A percentile compares a stretch with the other conserved stretches of the same genome.
Evolutionary conservation across 1,140 invertebrate genomes (phyloP).

Genomic region (Zaprionus africanus): DNA sequence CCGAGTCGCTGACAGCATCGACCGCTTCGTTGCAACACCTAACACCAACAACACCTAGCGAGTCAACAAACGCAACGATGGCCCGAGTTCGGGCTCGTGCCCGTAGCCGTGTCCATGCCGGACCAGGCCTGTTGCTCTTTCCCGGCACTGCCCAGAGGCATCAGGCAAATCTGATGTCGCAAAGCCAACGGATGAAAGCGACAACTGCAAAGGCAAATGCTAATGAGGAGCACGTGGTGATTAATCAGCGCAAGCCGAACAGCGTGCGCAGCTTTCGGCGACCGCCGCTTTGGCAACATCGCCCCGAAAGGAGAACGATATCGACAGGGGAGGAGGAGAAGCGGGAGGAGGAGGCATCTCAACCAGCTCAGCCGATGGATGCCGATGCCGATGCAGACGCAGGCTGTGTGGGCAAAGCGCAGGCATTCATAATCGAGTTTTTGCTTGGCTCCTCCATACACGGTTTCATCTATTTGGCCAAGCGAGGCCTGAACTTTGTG

Average conservation of each 20-base stretch:
- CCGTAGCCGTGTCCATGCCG: neutral
- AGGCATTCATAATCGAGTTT: constrained; percentile 80
- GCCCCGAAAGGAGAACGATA: neutral
- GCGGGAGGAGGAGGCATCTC: neutral
- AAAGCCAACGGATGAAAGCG: neutral
- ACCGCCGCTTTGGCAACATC: constrained; percentile 66
- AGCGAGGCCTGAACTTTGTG: constrained; percentile 72
- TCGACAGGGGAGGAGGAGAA: neutral
- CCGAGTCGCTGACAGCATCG: constrained; percentile 54
- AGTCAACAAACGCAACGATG: neutral
- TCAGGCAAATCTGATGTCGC: constrained; percentile 39
- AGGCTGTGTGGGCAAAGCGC: constrained; percentile 58
- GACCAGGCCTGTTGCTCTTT: constrained; percentile 66
- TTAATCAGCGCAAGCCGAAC: constrained; percentile 56
- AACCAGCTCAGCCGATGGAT: neutral
- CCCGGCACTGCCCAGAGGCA: constrained; percentile 60
- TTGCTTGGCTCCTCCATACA: constrained; percentile 79
- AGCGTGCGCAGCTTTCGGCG: constrained; percentile 74
- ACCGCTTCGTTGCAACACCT: constrained; percentile 51
- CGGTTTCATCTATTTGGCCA: constrained; percentile 82
- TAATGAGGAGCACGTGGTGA: constrained; percentile 49
- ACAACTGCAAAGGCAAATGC: constrained; percentile 37
- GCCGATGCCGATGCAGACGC: neutral
- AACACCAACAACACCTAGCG: constrained; percentile 2
- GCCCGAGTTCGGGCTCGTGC: neutral